Evolutionary conservation across 2,113 vertebrate genomes (phyloP).

Genomic region (Eurystomus gularis): DNA sequence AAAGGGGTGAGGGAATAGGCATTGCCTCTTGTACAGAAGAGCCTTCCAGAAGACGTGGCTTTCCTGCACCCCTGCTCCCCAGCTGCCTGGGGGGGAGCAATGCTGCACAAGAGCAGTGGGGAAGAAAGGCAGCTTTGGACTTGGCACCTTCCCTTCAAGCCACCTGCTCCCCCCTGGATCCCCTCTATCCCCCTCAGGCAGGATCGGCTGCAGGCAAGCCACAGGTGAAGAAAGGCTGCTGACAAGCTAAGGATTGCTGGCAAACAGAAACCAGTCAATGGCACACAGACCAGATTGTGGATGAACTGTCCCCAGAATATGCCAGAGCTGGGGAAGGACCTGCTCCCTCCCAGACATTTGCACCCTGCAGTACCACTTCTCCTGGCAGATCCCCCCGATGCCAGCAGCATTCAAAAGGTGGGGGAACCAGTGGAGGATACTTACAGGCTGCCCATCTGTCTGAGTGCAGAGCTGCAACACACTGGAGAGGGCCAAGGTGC

Average conservation of each 20-base stretch:
- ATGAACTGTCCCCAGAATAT: neutral
- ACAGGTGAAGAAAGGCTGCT: neutral
- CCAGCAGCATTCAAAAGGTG: neutral
- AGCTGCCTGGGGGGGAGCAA: neutral
- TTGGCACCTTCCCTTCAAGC: neutral
- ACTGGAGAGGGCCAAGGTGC: neutral
- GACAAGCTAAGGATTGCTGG: neutral
- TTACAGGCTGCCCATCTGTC: neutral
- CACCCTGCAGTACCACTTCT: neutral
- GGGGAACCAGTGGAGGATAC: neutral
- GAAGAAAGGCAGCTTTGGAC: neutral
- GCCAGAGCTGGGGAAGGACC: neutral
- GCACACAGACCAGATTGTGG: accelerated
- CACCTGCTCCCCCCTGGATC: neutral
- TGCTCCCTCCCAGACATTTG: neutral
- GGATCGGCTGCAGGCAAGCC: neutral
- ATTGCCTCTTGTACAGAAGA: neutral
- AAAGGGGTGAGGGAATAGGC: accelerated
- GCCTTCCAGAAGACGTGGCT: neutral
- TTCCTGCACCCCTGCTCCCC: neutral
- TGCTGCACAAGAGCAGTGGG: neutral
- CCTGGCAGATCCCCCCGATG: neutral
- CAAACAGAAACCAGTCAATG: neutral
- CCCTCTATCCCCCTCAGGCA: neutral
- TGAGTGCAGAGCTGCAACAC: neutral